Conservation (phyloP, 1,140 invertebrate species). For the Cyclargus thomasi region DNA sequence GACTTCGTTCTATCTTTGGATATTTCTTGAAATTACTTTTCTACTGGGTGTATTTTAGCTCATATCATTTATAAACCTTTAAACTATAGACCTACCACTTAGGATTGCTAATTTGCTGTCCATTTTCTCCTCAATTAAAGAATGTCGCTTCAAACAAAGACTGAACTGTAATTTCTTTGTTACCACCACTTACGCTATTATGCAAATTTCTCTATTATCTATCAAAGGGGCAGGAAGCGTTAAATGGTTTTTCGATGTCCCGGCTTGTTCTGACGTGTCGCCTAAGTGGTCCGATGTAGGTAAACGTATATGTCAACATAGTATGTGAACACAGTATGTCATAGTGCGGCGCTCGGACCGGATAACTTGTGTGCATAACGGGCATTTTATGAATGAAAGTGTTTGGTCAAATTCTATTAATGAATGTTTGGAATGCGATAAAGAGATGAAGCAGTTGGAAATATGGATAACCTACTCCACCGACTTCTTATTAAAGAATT, state of each 20-base stretch:
- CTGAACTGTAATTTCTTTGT: background rate
- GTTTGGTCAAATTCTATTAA: background rate
- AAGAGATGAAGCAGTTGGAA: background rate
- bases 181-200: conserved; percentile 2
- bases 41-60: too few relatives aligned
- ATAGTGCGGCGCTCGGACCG: background rate
- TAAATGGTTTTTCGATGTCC: conserved; percentile 70
- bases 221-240: conserved; percentile 67
- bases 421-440: background rate
- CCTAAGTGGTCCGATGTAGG: conserved; percentile 19
- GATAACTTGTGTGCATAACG: background rate
- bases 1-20: too few relatives aligned
- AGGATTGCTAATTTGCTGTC: background rate
- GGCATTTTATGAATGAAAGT: background rate
- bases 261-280: conserved; percentile 57
- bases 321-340: background rate
- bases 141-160: background rate
- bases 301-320: background rate
- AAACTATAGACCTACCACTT: too few relatives aligned
- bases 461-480: too few relatives aligned
- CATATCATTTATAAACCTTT: too few relatives aligned
- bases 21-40: too few relatives aligned
- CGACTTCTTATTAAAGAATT: too few relatives aligned
- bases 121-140: background rate
- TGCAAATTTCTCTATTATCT: conserved; percentile 37